These are phyloP conservation scores for Callitettix versicolor DNA, from an alignment of 1,140 invertebrate genomes.

Conservation along the genomic window DNA sequence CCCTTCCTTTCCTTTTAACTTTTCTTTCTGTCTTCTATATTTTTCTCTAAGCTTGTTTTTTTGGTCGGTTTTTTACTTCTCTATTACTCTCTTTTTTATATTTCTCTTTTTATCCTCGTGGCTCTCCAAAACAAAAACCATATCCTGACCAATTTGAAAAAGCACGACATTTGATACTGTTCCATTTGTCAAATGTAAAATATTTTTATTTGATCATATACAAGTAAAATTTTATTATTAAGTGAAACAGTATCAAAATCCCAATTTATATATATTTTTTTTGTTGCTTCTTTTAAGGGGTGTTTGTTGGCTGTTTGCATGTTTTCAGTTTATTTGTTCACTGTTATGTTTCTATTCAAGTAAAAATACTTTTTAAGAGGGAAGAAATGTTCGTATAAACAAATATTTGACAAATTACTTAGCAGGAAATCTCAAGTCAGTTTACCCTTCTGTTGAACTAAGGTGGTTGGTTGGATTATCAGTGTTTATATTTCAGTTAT, in stretches of 20 bases:
- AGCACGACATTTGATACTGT: slow-evolving; percentile 2
- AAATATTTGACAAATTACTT: no score
- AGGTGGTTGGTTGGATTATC: no score
- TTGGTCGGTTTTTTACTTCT: slow-evolving; percentile 24
- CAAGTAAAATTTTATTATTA: no score
- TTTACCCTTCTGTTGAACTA: neutral
- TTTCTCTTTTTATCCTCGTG: slow-evolving; percentile 8
- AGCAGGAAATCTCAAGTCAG: no score
- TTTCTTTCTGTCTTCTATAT: slow-evolving; percentile 5
- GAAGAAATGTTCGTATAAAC: neutral
- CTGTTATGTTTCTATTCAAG: no score
- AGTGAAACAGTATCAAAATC: slow-evolving; percentile 16
- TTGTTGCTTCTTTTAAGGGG: slow-evolving; percentile 26
- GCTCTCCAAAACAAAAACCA: neutral
- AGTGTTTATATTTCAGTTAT: no score
- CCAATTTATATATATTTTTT: slow-evolving; percentile 16
- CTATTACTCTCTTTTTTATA: slow-evolving; percentile 17
- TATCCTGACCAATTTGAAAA: slow-evolving; percentile 1
- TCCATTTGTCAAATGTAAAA: neutral
- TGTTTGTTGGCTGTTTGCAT: slow-evolving; percentile 27
- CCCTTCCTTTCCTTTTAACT: slow-evolving; percentile 32
- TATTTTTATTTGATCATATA: no score
- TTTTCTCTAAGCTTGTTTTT: slow-evolving; percentile 19
- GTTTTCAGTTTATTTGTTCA: slow-evolving; percentile 22
- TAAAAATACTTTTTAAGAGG: no score